These are phyloP conservation scores for Montipora cactus DNA, from an alignment of 64 coral and sea anemone genomes.

Conservation along the genomic window DNA sequence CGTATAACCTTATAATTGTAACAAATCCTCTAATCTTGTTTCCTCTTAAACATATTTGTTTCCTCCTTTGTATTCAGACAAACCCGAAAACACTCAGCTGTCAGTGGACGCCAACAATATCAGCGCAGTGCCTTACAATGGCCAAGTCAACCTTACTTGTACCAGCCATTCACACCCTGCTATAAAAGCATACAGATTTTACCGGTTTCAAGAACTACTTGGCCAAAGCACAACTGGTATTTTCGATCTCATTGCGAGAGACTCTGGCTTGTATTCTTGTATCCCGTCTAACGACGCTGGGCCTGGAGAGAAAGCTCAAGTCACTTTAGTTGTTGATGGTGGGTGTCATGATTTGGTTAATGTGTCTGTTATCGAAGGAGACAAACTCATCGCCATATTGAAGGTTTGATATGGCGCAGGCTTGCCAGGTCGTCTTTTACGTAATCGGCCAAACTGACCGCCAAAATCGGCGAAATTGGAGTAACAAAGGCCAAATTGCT, in stretches of 20 bases:
- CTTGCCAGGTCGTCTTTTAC: too few relatives aligned
- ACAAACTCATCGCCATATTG: too few relatives aligned
- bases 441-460: too few relatives aligned
- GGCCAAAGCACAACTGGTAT: background rate
- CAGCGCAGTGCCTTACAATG: background rate
- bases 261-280: background rate
- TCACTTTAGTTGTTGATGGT: background rate
- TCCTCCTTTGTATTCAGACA: background rate
- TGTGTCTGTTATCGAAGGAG: background rate
- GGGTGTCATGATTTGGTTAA: background rate
- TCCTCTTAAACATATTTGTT: background rate
- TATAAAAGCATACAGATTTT: background rate
- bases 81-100: conserved; percentile 8
- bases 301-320: background rate
- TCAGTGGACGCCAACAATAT: background rate
- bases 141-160: background rate
- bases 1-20: background rate
- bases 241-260: background rate
- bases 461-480: too few relatives aligned
- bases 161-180: background rate
- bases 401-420: too few relatives aligned
- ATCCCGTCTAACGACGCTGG: background rate
- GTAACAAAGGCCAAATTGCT: too few relatives aligned
- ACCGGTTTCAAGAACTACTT: background rate
- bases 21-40: background rate